A percentile compares a stretch with the other conserved stretches of the same genome.
phyloP scores from a whole-genome alignment of 2,888 invertebrate species.

The Gordius sp. region DNA sequence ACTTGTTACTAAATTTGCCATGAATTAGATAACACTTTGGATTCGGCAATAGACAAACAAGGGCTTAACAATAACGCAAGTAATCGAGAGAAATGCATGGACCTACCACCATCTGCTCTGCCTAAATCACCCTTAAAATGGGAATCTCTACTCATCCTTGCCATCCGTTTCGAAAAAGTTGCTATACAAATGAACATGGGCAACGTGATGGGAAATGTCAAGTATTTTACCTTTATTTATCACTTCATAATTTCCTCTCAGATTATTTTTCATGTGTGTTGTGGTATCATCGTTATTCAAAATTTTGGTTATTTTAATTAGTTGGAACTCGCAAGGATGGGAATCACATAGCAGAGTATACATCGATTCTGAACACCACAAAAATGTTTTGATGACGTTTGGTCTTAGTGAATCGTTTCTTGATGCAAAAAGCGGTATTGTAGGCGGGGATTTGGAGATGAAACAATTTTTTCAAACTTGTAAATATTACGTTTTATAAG shows the following conservation, averaged over 20 bases:
- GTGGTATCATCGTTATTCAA: slow-evolving; percentile 15
- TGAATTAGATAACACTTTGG: too few species aligned
- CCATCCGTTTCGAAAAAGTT: slow-evolving; percentile 72
- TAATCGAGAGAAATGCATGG: slow-evolving; percentile 23
- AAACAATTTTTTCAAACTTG: slow-evolving; percentile 13
- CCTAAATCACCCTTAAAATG: too few species aligned
- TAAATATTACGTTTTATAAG: too few species aligned
- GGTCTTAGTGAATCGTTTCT: slow-evolving; percentile 63
- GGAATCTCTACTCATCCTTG: slow-evolving; percentile 82
- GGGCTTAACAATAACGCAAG: not conserved
- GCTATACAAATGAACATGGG: slow-evolving; percentile 99
- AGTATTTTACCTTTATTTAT: too few species aligned
- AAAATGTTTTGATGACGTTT: slow-evolving; percentile 63
- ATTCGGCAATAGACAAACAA: not conserved
- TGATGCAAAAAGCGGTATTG: slow-evolving; percentile 85
- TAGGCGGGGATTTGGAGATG: slow-evolving; percentile 63
- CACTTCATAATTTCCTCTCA: too few species aligned
- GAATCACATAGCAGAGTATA: slow-evolving; percentile 36
- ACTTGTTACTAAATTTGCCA: too few species aligned
- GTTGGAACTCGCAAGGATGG: slow-evolving; percentile 72
- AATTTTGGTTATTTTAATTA: slow-evolving; percentile 25
- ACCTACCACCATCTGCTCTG: too few species aligned
- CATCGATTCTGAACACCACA: slow-evolving; percentile 42
- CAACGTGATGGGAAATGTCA: slow-evolving; percentile 92
- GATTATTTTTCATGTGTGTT: too few species aligned